Conservation (phyloP, 1,140 invertebrate species). For the Mercenaria mercenaria region DNA sequence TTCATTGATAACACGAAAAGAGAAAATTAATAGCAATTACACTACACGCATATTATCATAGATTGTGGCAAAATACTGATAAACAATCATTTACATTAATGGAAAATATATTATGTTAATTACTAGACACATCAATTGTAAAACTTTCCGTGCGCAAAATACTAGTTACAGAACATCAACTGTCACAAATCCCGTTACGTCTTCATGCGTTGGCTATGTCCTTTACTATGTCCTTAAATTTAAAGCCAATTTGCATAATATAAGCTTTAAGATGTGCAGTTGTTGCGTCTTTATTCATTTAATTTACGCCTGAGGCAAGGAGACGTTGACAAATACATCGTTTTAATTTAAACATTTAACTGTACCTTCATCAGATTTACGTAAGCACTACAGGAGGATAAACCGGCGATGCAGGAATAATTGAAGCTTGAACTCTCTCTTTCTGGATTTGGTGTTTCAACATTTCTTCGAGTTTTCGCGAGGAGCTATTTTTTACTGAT, state of each 20-base stretch:
- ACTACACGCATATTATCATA: too few species aligned
- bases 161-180: background rate
- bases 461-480: too few species aligned
- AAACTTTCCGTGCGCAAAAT: background rate
- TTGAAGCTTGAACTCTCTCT: too few species aligned
- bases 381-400: background rate
- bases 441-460: too few species aligned
- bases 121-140: background rate
- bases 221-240: background rate
- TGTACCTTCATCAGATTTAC: background rate
- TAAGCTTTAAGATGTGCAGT: too few species aligned
- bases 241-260: background rate
- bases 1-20: too few species aligned
- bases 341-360: background rate
- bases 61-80: too few species aligned
- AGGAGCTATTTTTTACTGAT: too few species aligned
- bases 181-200: background rate
- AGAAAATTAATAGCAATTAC: too few species aligned
- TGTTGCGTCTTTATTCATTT: background rate
- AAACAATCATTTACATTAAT: too few species aligned
- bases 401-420: too few species aligned
- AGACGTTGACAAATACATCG: background rate
- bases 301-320: background rate
- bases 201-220: background rate
- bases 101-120: too few species aligned